Base-by-base conservation (phyloP, 1,140 invertebrate species). In the Anagrus nilaparvatae region DNA sequence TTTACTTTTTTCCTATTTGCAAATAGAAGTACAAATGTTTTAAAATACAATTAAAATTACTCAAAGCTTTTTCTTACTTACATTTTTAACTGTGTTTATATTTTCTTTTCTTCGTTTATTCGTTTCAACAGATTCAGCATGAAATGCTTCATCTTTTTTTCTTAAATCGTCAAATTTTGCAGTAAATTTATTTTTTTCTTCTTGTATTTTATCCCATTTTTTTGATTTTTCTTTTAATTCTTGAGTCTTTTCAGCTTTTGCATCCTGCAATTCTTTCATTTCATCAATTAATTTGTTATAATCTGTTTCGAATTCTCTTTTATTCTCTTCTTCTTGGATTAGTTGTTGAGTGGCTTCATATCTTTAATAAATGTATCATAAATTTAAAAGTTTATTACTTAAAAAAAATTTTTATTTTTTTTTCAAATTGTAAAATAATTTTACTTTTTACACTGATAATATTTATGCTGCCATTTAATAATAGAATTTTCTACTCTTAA, bases 401-500 rank as follows among this genome's bases (percentile, higher is more conserved):
- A 40, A 16, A 3, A 31, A 10, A 14, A 35, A 21, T 16, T 44
- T 28, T 13, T 20, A 20, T 40, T 18, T 14, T 12, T 31, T 17
- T 18, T 12, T 9, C 13, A 36, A 13, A 12, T 33, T 23, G 29
- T 21, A n/a, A n/a, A 25, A 7, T 16, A 17, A 32, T 33, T 67
- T 66, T 63, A 82, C 72, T 80, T 75, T 54, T 65, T 58, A 20
- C 54, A 55, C 24, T 59, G 55, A 43, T 58, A 63, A 14, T 63
- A 40, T 34, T 65, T 53, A 51, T 67, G 53, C 24, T 67, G 55
- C 4, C 59, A 44, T 34, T 72, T 66, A 7, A 76, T 72, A 6
- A 85, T 69, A 16, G 72, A 70, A 59, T 97, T 97, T 54, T 92
- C 85, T 3, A 77, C 54, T 50, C 79, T 81, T 40, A 97, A 69